Evolutionary conservation across 2,113 vertebrate species (phyloP), one percentile per base, ranked within the genome.

Genomic region (Oncorhynchus masou): DNA sequence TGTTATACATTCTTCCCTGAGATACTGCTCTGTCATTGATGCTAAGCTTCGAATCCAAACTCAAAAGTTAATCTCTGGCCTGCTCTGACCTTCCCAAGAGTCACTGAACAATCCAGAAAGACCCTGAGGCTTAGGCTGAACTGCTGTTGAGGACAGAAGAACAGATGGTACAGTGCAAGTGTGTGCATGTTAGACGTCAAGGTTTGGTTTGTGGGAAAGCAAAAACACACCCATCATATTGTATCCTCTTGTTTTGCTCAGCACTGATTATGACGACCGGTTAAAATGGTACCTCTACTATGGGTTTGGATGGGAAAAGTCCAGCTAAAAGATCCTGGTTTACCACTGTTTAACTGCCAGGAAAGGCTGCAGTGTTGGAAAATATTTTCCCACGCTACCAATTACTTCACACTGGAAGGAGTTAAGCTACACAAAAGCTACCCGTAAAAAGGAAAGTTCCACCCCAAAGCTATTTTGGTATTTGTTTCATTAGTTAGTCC

Each of bases 181-280:
- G 0, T 8, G 0, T 5, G 29, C 89, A 81, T 59, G 86, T 85
- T 70, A 65, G 19, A 68, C 71, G 22, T 78, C 27, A 22, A 57
- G 4, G 59, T 4, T 76, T 39, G 54, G 5, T 27, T 67, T 20
- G 25, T 25, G 31, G 45, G 27, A 76, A 59, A 0, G 29, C 29
- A 45, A 71, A 12, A 70, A 62, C 59, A 70, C 75, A 15, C 60
- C 77, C 31, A 3, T 1, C 51, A 16, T 54, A 19, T 4, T 54
- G 25, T n/a, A 7, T n/a, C 1, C 29, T 68, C 27, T 22, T 9
- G 5, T 74, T 79, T 78, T 48, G 9, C 62, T 13, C 0, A 2
- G 54, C 51, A 22, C 29, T 1, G 5, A 29, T 15, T 1, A 0
- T 0, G 45, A 59, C 68, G 19, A 7, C n/a, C 0, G 60, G 71